A percentile compares a stretch with the other conserved stretches of the same genome.
Evolutionary conservation across 2,113 vertebrate species (phyloP).

Genomic region (Strix uralensis): DNA sequence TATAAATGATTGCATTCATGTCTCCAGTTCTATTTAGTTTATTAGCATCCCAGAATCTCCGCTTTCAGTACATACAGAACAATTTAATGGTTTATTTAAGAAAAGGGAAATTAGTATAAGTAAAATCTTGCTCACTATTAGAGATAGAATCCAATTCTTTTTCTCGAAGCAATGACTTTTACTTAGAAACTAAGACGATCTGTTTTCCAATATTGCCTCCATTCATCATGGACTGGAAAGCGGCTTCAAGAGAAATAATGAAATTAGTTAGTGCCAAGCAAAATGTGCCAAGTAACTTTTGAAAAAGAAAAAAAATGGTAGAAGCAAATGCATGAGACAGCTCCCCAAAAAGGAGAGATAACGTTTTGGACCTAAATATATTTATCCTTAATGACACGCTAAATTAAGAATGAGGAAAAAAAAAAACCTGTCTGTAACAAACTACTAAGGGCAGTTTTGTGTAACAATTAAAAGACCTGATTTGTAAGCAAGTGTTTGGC

Average conservation of each 20-base stretch:
- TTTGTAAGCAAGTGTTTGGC: neutral
- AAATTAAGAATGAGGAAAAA: neutral
- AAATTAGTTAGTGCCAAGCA: constrained; percentile 12
- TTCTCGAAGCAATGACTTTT: constrained; percentile 6
- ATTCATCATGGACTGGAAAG: constrained; percentile 96
- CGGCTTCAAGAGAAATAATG: constrained; percentile 77
- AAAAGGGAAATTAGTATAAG: neutral
- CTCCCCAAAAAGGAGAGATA: neutral
- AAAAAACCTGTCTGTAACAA: neutral
- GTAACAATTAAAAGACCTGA: neutral
- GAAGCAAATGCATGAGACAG: neutral
- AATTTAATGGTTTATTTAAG: neutral
- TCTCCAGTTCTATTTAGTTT: neutral
- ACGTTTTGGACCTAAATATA: neutral
- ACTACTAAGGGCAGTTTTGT: neutral
- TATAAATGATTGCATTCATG: neutral
- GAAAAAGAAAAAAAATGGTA: neutral
- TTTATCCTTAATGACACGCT: neutral
- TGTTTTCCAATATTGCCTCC: constrained; percentile 95
- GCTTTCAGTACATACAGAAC: neutral
- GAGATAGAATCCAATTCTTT: neutral
- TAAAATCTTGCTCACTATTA: neutral
- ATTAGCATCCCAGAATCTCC: constrained; percentile 4
- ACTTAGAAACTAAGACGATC: constrained; percentile 85
- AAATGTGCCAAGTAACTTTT: neutral